phyloP scores from a whole-genome alignment of 1,140 invertebrate species.

The Chrysomallon squamiferum region DNA sequence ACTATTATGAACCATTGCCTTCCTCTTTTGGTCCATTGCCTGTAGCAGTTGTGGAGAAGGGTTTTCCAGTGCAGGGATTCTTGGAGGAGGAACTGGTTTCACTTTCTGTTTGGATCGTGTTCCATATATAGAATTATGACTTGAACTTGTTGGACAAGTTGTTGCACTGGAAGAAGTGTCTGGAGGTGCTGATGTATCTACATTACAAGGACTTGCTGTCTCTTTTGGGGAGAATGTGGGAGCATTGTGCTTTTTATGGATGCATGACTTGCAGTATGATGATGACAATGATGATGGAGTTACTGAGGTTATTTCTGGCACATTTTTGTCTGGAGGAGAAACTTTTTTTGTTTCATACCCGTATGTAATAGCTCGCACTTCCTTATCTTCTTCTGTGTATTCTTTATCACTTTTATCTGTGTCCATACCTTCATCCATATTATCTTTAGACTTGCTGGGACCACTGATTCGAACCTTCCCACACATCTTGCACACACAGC shows the following conservation, averaged over 20 bases:
- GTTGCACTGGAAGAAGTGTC: neutral
- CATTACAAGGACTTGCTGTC: neutral
- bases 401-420: slow-evolving; percentile 36
- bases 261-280: neutral
- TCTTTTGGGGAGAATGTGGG: neutral
- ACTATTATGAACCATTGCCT: neutral
- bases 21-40: neutral
- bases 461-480: slow-evolving; percentile 12
- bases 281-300: too few species aligned
- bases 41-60: neutral
- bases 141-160: neutral
- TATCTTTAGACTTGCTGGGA: neutral
- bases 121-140: neutral
- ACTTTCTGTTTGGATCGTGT: neutral
- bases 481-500: slow-evolving; percentile 11
- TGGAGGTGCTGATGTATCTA: neutral
- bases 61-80: slow-evolving; percentile 9
- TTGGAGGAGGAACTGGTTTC: slow-evolving; percentile 14
- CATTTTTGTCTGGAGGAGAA: slow-evolving; percentile 1
- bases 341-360: slow-evolving; percentile 1
- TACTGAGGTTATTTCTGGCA: neutral
- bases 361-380: slow-evolving; percentile 47
- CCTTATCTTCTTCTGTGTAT: slow-evolving; percentile 46
- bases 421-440: slow-evolving; percentile 13
- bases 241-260: neutral